A percentile compares a stretch with the other conserved stretches of the same genome.
phyloP scores from a whole-genome alignment of 2,113 vertebrate genomes.

The Colius striatus region DNA sequence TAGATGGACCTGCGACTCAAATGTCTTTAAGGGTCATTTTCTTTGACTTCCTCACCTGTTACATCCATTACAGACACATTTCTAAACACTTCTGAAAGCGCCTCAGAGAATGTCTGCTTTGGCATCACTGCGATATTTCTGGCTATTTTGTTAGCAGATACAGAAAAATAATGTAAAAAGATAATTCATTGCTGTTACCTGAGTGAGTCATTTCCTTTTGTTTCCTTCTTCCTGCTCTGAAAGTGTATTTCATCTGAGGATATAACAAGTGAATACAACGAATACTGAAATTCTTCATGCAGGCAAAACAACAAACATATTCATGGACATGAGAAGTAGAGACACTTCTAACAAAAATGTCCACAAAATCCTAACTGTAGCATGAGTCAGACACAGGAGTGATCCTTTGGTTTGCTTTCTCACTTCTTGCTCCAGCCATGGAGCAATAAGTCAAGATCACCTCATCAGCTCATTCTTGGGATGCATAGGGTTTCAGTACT shows the following conservation, averaged over 20 bases:
- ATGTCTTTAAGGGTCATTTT: background rate
- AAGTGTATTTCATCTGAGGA: constrained; percentile 4
- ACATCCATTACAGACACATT: background rate
- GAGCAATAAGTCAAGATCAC: background rate
- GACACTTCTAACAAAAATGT: background rate
- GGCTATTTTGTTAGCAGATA: constrained; percentile 26
- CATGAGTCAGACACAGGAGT: background rate
- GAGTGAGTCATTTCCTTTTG: constrained; percentile 47
- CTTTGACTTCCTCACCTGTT: background rate
- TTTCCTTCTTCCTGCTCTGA: constrained; percentile 35
- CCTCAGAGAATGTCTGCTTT: background rate
- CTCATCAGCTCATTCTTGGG: background rate
- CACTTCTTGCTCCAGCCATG: background rate
- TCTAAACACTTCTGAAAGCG: constrained; percentile 30
- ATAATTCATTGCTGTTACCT: constrained; percentile 24
- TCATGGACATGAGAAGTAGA: background rate
- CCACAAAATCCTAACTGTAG: background rate
- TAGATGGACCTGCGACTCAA: background rate
- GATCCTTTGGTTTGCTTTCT: background rate
- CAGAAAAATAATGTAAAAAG: constrained; percentile 31
- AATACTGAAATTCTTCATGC: background rate
- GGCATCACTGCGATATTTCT: constrained; percentile 10
- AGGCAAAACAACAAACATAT: background rate
- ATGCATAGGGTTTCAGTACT: background rate
- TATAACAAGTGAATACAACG: background rate